Evolutionary conservation across 2,113 vertebrate species (phyloP).

Genomic region (Malurus melanocephalus): DNA sequence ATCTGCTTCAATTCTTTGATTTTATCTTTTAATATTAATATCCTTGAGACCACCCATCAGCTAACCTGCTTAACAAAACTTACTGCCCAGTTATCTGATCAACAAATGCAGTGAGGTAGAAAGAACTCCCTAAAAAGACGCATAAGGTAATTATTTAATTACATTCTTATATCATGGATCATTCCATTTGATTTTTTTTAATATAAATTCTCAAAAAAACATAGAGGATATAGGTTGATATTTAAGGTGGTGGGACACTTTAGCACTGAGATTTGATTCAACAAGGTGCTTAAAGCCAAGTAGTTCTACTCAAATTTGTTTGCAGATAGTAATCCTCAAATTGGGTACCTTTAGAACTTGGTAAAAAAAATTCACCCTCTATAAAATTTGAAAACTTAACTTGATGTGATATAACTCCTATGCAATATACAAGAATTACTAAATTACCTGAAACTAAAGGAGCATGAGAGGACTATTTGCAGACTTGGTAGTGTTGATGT

Average conservation of each 20-base stretch:
- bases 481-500: background rate
- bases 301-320: background rate
- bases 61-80: constrained; percentile 80
- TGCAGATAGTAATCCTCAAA: background rate
- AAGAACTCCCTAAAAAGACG: constrained; percentile 74
- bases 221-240: background rate
- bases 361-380: background rate
- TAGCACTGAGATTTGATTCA: background rate
- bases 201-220: constrained; percentile 33
- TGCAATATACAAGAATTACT: background rate
- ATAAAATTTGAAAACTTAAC: background rate
- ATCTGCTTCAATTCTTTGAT: constrained; percentile 75
- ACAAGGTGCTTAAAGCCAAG: background rate
- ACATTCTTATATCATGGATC: constrained; percentile 14
- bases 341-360: background rate
- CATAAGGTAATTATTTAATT: constrained; percentile 42
- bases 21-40: constrained; percentile 88
- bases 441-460: background rate
- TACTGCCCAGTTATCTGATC: constrained; percentile 81
- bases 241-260: background rate
- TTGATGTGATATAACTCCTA: background rate
- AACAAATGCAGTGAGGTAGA: constrained; percentile 73
- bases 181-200: constrained; percentile 25
- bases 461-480: background rate
- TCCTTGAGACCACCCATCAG: constrained; percentile 90